Conservation (phyloP, 2,888 invertebrate species). For the Megastigmus dorsalis region DNA sequence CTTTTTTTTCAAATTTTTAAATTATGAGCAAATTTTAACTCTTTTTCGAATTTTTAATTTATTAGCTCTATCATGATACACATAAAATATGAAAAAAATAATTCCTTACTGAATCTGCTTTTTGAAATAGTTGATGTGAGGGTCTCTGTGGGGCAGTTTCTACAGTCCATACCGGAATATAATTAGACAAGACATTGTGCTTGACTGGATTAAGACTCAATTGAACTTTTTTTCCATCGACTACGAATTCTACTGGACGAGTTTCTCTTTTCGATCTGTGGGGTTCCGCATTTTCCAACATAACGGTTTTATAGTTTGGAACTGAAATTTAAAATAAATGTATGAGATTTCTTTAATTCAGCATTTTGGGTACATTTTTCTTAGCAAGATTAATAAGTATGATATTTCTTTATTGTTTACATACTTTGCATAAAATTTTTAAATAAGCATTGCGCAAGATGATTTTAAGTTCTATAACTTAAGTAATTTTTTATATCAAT, state of each 20-base stretch:
- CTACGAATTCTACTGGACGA: conserved; percentile 30
- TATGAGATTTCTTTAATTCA: too few relatives aligned
- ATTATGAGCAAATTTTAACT: neutral
- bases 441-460: too few relatives aligned
- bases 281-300: neutral
- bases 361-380: too few relatives aligned
- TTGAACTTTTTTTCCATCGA: conserved; percentile 30
- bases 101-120: neutral
- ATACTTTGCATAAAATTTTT: too few relatives aligned
- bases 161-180: conserved; percentile 35
- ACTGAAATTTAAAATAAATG: conserved; percentile 13
- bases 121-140: neutral
- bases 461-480: too few relatives aligned
- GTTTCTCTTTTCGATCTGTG: conserved; percentile 25
- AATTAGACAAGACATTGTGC: neutral
- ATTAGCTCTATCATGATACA: neutral
- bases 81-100: too few relatives aligned
- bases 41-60: neutral
- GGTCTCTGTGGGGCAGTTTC: neutral
- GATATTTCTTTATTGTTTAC: too few relatives aligned
- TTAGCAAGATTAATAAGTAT: too few relatives aligned
- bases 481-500: neutral
- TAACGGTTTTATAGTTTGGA: neutral
- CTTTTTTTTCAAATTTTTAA: neutral
- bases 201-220: conserved; percentile 10